phyloP scores from a whole-genome alignment of 2,113 vertebrate genomes.

The Anolis sagrei region DNA sequence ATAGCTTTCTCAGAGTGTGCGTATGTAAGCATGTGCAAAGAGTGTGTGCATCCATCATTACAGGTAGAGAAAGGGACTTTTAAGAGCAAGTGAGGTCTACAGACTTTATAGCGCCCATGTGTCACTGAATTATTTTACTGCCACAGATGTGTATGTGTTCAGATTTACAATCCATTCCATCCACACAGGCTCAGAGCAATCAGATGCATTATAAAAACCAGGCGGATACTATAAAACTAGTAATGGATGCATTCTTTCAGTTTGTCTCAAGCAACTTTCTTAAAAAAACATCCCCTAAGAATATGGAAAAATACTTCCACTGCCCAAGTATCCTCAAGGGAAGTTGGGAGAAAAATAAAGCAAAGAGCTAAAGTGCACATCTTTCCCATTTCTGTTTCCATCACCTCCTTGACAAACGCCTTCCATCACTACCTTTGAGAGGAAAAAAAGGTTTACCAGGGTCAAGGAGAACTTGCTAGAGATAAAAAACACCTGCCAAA shows the following conservation, averaged over 20 bases:
- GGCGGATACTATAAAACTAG: background rate
- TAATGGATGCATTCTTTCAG: background rate
- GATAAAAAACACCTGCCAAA: background rate
- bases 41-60: constrained; percentile 10
- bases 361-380: background rate
- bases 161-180: background rate
- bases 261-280: background rate
- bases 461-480: background rate
- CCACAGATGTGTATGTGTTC: background rate
- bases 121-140: constrained; percentile 3
- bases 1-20: background rate
- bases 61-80: accelerated
- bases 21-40: background rate
- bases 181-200: background rate
- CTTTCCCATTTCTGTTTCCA: background rate
- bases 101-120: constrained; percentile 2
- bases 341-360: background rate
- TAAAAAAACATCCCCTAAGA: background rate
- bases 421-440: background rate
- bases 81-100: background rate
- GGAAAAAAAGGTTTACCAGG: background rate
- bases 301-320: background rate
- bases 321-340: background rate
- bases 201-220: background rate
- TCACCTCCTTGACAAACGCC: no score